Evolutionary conservation across 2,113 vertebrate species (phyloP).

Genomic region (Mystacornis crossleyi): DNA sequence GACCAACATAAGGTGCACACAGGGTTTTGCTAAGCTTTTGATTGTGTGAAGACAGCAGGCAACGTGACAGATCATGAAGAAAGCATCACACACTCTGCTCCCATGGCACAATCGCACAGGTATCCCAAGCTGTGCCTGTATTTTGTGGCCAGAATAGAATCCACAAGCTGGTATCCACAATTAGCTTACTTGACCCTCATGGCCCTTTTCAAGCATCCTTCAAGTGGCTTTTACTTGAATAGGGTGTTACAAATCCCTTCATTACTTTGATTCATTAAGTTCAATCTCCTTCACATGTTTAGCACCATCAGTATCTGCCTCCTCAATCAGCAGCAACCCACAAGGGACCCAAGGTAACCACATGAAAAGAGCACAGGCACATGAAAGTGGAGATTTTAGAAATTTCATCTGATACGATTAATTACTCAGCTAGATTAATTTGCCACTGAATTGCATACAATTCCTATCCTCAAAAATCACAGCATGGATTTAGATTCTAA

Average conservation of each 20-base stretch:
- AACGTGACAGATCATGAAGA: accelerated
- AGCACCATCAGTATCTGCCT: not conserved
- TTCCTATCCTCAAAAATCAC: not conserved
- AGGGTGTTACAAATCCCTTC: not conserved
- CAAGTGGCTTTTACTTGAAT: conserved; percentile 15
- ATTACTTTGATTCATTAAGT: conserved; percentile 9
- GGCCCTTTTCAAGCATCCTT: not conserved
- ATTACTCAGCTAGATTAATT: not conserved
- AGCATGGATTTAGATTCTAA: not conserved
- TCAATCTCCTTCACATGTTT: not conserved
- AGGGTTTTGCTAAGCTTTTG: not conserved
- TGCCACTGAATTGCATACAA: not conserved
- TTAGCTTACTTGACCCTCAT: not conserved
- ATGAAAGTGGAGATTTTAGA: not conserved
- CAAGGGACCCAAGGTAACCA: not conserved
- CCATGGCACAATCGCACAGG: not conserved
- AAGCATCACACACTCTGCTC: not conserved
- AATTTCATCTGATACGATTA: not conserved
- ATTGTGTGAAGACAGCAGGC: not conserved
- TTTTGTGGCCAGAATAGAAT: not conserved
- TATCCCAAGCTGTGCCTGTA: not conserved
- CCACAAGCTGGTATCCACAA: not conserved
- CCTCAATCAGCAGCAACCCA: not conserved
- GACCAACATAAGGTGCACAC: not conserved
- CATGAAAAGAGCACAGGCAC: not conserved